Evolutionary conservation across 2,888 invertebrate genomes (phyloP), one percentile per base, ranked within the genome.

Genomic region (Poecilus cupreus): DNA sequence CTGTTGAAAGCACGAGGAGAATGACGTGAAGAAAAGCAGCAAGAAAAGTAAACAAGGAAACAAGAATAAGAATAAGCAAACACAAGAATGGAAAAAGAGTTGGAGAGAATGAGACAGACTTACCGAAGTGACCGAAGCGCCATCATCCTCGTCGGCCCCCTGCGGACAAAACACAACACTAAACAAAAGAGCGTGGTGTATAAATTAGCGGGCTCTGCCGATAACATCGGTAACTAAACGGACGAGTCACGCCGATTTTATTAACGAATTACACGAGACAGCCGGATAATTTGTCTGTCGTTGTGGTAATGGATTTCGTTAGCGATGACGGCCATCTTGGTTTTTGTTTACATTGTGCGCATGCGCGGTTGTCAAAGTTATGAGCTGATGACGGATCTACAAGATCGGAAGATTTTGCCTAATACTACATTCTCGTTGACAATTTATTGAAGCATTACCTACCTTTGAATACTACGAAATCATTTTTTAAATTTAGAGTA

Each of bases 91-190:
- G 64, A 82, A 85, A 82, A 79, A 72, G 77, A 80, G 84, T 82
- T 83, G 82, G 26, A 26, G 26, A 20, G 13, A 68, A 13, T 8
- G 64, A 68, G 64, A 37, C 37, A 85, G 86, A 93, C 94, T 94
- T 90, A 95, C 95, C 89, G 94, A 94, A 85, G 91, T 91, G 85
- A 93, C 91, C 84, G 92, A 92, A 86, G 92, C 93, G 87, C 94
- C 91, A 89, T 95, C 95, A 88, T 94, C 94, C 87, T 95, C 94
- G 86, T 94, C 94, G 84, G 91, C 90, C 85, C 92, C 93, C 93
- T 93, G 93, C 85, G 89, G 91, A 91, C 88, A 91, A 89, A 89
- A 88, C 86, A 88, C 86, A 88, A 85, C 85, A 85, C 87, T 88
- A 88, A 87, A 88, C 87, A 88, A 88, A 89, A 88, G 87, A 87